phyloP scores from a whole-genome alignment of 2,113 vertebrate species.

The Microtus ochrogaster region DNA sequence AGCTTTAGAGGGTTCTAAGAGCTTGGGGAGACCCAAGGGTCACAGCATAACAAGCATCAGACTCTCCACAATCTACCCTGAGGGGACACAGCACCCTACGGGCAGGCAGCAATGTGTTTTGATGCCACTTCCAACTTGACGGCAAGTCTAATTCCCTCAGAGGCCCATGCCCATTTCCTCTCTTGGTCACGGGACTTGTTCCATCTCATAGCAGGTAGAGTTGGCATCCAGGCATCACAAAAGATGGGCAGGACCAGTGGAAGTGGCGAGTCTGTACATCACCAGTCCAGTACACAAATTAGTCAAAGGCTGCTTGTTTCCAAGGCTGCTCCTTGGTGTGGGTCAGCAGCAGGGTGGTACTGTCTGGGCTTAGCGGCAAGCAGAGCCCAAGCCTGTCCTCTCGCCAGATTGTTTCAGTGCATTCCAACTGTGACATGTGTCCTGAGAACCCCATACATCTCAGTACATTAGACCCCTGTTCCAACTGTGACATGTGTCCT shows the following conservation, averaged over 20 bases:
- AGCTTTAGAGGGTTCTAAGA: neutral
- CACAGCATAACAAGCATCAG: neutral
- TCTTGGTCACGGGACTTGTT: neutral
- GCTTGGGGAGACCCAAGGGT: neutral
- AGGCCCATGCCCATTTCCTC: neutral
- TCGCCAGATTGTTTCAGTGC: neutral
- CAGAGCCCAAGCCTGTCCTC: neutral
- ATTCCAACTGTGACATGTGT: neutral
- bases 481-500: neutral
- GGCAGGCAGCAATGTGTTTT: too few species aligned
- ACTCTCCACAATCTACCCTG: neutral
- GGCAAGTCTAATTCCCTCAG: neutral
- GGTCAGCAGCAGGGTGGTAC: neutral
- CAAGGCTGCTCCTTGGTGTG: neutral
- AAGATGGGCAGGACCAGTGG: neutral
- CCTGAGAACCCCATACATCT: neutral
- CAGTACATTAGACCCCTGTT: neutral
- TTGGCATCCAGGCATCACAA: neutral
- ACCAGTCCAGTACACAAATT: neutral
- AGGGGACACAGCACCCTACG: neutral
- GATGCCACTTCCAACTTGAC: neutral
- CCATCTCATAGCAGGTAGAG: neutral
- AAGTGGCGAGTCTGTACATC: neutral
- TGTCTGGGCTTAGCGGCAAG: neutral
- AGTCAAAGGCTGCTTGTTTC: neutral